phyloP scores from a whole-genome alignment of 1,140 invertebrate species.

The Scaptomyza pallida region DNA sequence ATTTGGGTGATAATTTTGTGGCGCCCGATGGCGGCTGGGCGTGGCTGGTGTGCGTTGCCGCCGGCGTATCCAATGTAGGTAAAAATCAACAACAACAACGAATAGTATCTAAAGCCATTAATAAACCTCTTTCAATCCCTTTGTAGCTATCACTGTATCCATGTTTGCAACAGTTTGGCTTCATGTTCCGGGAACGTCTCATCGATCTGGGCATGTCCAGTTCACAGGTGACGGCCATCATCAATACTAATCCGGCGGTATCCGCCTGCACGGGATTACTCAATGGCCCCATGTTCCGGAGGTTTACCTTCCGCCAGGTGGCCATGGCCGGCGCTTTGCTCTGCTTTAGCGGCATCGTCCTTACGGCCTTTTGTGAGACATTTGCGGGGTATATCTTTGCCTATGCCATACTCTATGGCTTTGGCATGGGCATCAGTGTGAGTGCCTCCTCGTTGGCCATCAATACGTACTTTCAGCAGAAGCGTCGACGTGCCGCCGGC shows the following conservation, averaged over 20 bases:
- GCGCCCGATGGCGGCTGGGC: slow-evolving; percentile 83
- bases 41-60: slow-evolving; percentile 81
- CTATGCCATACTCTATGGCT: slow-evolving; percentile 86
- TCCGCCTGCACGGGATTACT: slow-evolving; percentile 87
- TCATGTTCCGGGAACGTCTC: slow-evolving; percentile 87
- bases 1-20: slow-evolving; percentile 77
- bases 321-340: slow-evolving; percentile 86
- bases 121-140: too few species aligned
- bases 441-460: slow-evolving; percentile 86
- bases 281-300: slow-evolving; percentile 88
- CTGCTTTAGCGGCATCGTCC: slow-evolving; percentile 85
- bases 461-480: slow-evolving; percentile 87
- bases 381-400: slow-evolving; percentile 86
- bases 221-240: slow-evolving; percentile 87
- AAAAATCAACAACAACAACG: neutral
- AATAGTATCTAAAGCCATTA: neutral
- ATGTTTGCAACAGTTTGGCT: slow-evolving; percentile 88
- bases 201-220: slow-evolving; percentile 85
- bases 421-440: slow-evolving; percentile 86
- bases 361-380: slow-evolving; percentile 86
- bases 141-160: slow-evolving; percentile 87
- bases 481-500: slow-evolving; percentile 86
- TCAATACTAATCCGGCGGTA: slow-evolving; percentile 88
- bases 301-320: slow-evolving; percentile 87
- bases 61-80: slow-evolving; percentile 81